These are phyloP conservation scores for Encarsia formosa DNA, from an alignment of 2,888 invertebrate genomes.

Conservation along the genomic window DNA sequence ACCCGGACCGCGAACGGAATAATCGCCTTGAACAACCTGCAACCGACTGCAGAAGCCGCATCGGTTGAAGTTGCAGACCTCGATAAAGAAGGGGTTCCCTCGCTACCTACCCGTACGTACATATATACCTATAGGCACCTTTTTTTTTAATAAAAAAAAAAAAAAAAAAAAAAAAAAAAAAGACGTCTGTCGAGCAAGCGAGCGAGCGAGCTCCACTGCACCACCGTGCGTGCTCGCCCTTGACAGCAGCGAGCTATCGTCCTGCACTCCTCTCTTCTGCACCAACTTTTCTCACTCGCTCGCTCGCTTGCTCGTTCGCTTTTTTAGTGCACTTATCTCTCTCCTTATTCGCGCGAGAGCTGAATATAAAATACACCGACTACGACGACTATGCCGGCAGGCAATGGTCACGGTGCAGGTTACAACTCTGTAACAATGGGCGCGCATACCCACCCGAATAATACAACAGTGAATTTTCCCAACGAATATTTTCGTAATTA, in stretches of 20 bases:
- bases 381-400: no score
- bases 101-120: slow-evolving; percentile 3
- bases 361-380: slow-evolving; percentile 23
- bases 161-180: neutral
- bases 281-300: slow-evolving; percentile 9
- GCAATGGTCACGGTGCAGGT: no score
- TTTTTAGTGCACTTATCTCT: slow-evolving; percentile 3
- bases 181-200: no score
- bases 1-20: neutral
- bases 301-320: slow-evolving; percentile 8
- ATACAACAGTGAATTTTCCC: no score
- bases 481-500: no score
- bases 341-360: slow-evolving; percentile 15
- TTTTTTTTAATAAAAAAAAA: no score
- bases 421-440: no score
- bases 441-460: no score
- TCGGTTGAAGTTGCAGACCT: neutral
- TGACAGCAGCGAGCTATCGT: slow-evolving; percentile 37
- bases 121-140: no score
- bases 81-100: slow-evolving; percentile 14
- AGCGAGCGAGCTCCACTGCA: slow-evolving; percentile 1
- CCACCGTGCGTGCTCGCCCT: slow-evolving; percentile 32
- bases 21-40: no score
- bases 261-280: slow-evolving; percentile 33
- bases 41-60: no score